Evolutionary conservation across 2,888 invertebrate genomes (phyloP).

Genomic region (Drosophila cognata): DNA sequence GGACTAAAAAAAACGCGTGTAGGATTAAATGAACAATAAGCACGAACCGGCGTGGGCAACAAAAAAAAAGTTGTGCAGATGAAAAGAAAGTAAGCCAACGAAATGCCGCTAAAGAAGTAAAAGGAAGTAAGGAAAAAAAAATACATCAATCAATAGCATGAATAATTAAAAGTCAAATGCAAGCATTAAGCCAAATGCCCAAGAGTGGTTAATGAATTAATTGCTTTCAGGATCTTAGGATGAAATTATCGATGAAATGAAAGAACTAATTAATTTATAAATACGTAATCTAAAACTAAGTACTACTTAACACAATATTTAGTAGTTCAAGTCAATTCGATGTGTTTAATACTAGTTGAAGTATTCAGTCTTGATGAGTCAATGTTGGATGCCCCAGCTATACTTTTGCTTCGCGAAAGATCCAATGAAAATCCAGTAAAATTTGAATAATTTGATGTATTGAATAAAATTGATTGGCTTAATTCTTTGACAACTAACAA

Average conservation of each 20-base stretch:
- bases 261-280: background rate
- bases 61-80: constrained; percentile 13
- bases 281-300: background rate
- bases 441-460: background rate
- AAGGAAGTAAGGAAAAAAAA: background rate
- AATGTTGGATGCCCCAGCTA: background rate
- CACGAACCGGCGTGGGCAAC: background rate
- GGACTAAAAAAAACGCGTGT: constrained; percentile 22
- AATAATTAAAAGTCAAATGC: constrained; percentile 14
- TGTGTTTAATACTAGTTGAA: background rate
- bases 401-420: background rate
- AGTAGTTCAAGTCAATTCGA: background rate
- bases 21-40: constrained; percentile 29
- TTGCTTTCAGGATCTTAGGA: background rate
- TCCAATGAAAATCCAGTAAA: background rate
- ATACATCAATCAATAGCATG: constrained; percentile 17
- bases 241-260: background rate
- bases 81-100: constrained; percentile 5
- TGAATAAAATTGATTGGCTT: constrained; percentile 8
- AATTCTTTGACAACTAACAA: constrained; percentile 40
- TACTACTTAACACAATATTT: background rate
- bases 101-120: constrained; percentile 1
- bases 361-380: no score
- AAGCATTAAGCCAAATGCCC: background rate
- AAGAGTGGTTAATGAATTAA: background rate